phyloP scores from a whole-genome alignment of 2,797 vertebrate species.

The Microctenopoma steveboyesi region DNA sequence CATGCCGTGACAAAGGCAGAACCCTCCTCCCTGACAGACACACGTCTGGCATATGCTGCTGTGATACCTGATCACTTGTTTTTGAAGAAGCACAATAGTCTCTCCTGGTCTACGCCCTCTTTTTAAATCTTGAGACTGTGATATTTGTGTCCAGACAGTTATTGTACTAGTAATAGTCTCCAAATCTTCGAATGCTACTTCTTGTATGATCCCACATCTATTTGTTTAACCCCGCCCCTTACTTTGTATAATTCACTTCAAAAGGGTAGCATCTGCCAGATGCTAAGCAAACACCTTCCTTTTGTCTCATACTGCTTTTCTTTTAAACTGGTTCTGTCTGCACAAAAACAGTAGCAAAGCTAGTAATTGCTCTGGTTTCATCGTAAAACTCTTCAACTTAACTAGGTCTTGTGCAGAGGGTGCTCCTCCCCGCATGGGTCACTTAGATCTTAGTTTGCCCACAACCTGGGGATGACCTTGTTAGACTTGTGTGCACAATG shows the following conservation, averaged over 20 bases:
- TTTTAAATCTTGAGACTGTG: slow-evolving; percentile 44
- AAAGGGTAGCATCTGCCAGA: slow-evolving; percentile 40
- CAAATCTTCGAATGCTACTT: slow-evolving; percentile 11
- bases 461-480: slow-evolving; percentile 20
- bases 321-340: slow-evolving; percentile 14
- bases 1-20: slow-evolving; percentile 40
- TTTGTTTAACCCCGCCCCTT: slow-evolving; percentile 37
- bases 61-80: slow-evolving; percentile 83
- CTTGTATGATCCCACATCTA: slow-evolving; percentile 7
- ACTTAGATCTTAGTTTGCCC: slow-evolving; percentile 31
- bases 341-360: neutral
- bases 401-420: slow-evolving; percentile 21
- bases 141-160: slow-evolving; percentile 21
- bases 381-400: slow-evolving; percentile 31
- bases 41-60: slow-evolving; percentile 82
- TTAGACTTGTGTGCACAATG: slow-evolving; percentile 24
- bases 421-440: neutral
- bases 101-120: slow-evolving; percentile 50
- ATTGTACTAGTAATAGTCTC: slow-evolving; percentile 17
- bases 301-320: neutral
- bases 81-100: slow-evolving; percentile 68
- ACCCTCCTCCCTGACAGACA: slow-evolving; percentile 56
- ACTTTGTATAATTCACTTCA: slow-evolving; percentile 23
- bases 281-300: slow-evolving; percentile 26
- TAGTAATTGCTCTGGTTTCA: slow-evolving; percentile 2